These are phyloP conservation scores for Nomada goodeniana DNA, from an alignment of 2,888 invertebrate genomes.

Conservation along the genomic window DNA sequence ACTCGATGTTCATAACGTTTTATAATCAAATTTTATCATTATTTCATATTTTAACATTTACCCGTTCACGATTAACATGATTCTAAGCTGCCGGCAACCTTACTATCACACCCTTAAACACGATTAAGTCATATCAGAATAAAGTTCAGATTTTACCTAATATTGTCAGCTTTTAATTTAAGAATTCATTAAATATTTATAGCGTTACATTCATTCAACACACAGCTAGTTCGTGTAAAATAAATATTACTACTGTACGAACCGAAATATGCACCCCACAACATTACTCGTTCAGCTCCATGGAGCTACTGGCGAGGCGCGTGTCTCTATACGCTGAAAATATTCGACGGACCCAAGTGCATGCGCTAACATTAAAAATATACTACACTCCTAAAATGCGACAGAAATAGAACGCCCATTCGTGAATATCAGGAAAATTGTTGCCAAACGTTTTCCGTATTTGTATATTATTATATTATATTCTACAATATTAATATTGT, in stretches of 20 bases:
- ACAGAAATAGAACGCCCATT: conserved; percentile 6
- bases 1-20: conserved; percentile 7
- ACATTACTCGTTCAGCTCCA: conserved; percentile 8
- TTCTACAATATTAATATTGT: no score
- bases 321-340: conserved; percentile 25
- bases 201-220: neutral
- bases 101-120: neutral
- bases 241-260: conserved; percentile 28
- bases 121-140: neutral
- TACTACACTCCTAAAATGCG: neutral
- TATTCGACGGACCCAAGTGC: conserved; percentile 14
- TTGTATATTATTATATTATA: neutral
- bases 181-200: neutral
- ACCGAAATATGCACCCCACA: conserved; percentile 3
- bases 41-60: neutral
- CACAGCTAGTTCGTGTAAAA: neutral
- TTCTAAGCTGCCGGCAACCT: neutral
- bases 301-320: conserved; percentile 32
- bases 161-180: neutral
- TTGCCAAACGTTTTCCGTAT: neutral
- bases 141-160: conserved; percentile 10
- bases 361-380: neutral
- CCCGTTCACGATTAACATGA: neutral
- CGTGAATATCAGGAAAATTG: neutral
- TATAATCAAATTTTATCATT: neutral